phyloP scores from a whole-genome alignment of 2,797 vertebrate genomes.

The Synaphobranchus kaupii region DNA sequence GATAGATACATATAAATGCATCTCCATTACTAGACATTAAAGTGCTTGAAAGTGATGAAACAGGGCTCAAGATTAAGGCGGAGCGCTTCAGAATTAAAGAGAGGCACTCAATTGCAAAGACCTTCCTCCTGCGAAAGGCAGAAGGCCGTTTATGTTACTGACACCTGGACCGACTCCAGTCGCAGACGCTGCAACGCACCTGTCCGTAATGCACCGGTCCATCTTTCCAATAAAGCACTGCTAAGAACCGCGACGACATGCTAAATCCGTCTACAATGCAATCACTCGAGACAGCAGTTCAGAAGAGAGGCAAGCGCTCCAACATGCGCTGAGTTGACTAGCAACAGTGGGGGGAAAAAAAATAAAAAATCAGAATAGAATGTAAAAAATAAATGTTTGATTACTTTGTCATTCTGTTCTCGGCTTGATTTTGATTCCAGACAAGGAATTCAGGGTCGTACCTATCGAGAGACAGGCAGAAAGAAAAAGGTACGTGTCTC shows the following conservation, averaged over 20 bases:
- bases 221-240: not conserved
- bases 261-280: not conserved
- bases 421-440: conserved; percentile 89
- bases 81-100: not conserved
- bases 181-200: not conserved
- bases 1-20: not conserved
- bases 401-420: conserved; percentile 89
- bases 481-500: conserved; percentile 77
- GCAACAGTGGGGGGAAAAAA: not conserved
- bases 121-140: not conserved
- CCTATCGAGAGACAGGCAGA: conserved; percentile 83
- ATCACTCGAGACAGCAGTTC: not conserved
- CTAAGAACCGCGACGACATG: not conserved
- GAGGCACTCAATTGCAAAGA: not conserved
- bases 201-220: not conserved
- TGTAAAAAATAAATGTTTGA: conserved; percentile 79
- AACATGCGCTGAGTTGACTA: conserved; percentile 15
- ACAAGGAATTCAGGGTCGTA: conserved; percentile 86
- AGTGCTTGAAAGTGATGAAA: not conserved
- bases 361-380: conserved; percentile 51
- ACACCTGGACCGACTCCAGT: not conserved
- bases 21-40: not conserved
- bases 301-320: not conserved
- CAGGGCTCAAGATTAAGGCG: not conserved
- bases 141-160: not conserved